Evolutionary conservation across 2,113 vertebrate species (phyloP).

Genomic region (Nettapus auritus): DNA sequence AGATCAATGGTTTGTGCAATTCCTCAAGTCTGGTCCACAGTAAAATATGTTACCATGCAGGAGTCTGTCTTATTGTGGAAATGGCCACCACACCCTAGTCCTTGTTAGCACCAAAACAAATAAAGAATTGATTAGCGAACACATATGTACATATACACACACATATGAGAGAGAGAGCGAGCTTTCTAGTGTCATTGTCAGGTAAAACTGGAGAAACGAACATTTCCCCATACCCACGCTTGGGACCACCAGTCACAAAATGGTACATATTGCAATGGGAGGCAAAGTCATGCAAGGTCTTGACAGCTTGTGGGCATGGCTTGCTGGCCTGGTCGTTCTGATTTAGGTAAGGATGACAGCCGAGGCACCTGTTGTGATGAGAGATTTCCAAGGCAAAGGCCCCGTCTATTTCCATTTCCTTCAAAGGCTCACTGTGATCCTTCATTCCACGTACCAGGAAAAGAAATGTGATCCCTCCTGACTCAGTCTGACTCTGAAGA

Average conservation of each 20-base stretch:
- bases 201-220: background rate
- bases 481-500: background rate
- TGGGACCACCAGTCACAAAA: fast-evolving
- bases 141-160: too few species aligned
- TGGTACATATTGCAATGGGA: background rate
- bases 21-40: too few species aligned
- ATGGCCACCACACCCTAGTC: background rate
- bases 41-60: too few species aligned
- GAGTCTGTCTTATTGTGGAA: too few species aligned
- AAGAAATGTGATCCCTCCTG: background rate
- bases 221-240: fast-evolving
- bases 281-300: background rate
- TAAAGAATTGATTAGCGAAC: background rate
- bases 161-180: too few species aligned
- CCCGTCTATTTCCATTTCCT: background rate
- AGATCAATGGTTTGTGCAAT: too few species aligned
- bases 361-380: background rate
- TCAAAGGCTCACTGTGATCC: background rate
- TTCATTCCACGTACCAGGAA: background rate
- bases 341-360: background rate
- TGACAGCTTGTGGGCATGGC: background rate
- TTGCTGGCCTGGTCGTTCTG: background rate
- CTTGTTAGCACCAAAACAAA: background rate
- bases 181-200: background rate
- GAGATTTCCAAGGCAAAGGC: background rate